Evolutionary conservation across 2,113 vertebrate genomes (phyloP).

Genomic region (Scomber scombrus): DNA sequence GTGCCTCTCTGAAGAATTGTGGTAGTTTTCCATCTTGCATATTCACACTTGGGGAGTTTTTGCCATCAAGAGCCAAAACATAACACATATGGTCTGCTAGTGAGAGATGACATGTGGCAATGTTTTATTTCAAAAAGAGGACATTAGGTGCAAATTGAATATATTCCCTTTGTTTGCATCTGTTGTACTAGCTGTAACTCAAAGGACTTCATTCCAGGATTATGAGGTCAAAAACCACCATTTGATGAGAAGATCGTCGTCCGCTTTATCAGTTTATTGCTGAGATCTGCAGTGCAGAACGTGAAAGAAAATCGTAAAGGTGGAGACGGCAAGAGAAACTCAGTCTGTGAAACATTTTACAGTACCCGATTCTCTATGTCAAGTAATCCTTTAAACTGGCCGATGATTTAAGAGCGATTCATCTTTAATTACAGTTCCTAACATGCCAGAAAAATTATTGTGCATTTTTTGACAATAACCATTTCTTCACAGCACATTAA

Average conservation of each 20-base stretch:
- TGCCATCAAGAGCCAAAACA: not conserved
- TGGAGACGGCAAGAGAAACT: not conserved
- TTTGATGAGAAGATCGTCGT: conserved; percentile 65
- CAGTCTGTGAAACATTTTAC: conserved; percentile 24
- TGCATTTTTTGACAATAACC: not conserved
- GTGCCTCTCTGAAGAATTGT: not conserved
- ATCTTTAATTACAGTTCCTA: conserved; percentile 10
- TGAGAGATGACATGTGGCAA: conserved; percentile 8
- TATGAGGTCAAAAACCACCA: conserved; percentile 33
- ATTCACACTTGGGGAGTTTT: not conserved
- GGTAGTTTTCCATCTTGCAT: not conserved
- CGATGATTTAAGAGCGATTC: not conserved
- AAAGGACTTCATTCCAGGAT: conserved; percentile 18
- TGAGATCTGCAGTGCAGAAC: conserved; percentile 23
- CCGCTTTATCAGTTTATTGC: conserved; percentile 31
- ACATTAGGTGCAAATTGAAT: not conserved
- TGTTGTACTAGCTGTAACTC: conserved; percentile 12
- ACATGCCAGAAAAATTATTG: conserved; percentile 12
- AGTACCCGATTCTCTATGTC: conserved; percentile 48
- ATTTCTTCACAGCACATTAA: conserved; percentile 16
- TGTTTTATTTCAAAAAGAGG: conserved; percentile 8
- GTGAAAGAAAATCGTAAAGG: conserved; percentile 6
- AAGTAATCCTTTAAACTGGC: conserved; percentile 38
- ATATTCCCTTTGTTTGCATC: not conserved
- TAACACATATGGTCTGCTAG: no score